phyloP scores from a whole-genome alignment of 2,797 vertebrate species.

The Pangasius sanitwongsei region DNA sequence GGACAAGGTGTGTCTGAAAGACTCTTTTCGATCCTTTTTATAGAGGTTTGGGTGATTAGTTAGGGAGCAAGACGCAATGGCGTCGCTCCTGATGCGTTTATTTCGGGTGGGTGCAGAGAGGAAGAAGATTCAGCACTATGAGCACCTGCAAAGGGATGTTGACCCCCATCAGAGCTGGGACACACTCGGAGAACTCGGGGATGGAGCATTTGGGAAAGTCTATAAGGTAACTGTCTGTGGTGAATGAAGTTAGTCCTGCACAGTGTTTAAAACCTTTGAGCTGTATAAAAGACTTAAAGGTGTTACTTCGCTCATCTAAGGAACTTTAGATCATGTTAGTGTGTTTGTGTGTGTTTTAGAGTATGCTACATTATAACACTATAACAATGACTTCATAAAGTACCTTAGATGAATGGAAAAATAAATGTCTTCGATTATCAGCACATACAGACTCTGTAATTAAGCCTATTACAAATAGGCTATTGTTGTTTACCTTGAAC shows the following conservation, averaged over 20 bases:
- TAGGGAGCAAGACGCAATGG: slow-evolving; percentile 44
- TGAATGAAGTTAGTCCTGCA: too few relatives aligned
- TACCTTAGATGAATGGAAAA: neutral
- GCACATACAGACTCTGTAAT: neutral
- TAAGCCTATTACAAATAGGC: neutral
- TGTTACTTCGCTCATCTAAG: neutral
- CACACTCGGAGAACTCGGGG: slow-evolving; percentile 64
- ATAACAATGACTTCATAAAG: neutral
- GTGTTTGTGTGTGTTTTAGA: neutral
- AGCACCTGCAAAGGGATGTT: slow-evolving; percentile 62
- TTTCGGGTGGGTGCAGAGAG: slow-evolving; percentile 65
- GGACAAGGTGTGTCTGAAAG: neutral
- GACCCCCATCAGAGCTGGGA: slow-evolving; percentile 62
- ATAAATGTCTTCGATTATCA: neutral
- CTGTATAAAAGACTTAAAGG: neutral
- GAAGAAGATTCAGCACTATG: slow-evolving; percentile 62
- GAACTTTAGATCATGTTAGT: neutral
- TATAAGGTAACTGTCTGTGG: slow-evolving; percentile 62
- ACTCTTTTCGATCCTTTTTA: neutral
- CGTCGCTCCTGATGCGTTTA: slow-evolving; percentile 66
- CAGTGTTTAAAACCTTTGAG: neutral
- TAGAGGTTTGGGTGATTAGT: neutral
- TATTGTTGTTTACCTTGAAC: neutral
- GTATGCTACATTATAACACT: neutral
- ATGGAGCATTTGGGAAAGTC: slow-evolving; percentile 70